These are phyloP conservation scores for Pygoscelis adeliae DNA, from an alignment of 2,113 vertebrate genomes.

Conservation along the genomic window DNA sequence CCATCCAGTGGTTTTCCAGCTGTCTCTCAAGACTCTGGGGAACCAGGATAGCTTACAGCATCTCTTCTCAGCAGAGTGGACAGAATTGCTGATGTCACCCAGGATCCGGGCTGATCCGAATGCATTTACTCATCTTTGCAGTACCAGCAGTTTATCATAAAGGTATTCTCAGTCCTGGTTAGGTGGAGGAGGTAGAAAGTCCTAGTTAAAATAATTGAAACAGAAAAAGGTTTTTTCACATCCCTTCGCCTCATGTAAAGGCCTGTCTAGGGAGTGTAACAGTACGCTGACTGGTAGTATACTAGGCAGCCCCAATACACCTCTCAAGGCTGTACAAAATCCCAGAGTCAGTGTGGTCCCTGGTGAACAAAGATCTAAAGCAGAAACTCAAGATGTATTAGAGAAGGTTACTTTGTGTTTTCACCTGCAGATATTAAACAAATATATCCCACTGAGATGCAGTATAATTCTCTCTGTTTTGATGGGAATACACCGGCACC, in stretches of 20 bases:
- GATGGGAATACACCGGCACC: neutral
- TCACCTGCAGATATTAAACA: neutral
- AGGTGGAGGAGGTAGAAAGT: neutral
- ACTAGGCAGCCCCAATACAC: neutral
- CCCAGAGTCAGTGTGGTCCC: neutral
- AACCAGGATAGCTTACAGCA: neutral
- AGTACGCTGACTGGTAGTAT: neutral
- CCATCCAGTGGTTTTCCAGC: neutral
- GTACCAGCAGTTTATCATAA: neutral
- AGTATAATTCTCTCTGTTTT: neutral
- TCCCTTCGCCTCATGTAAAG: neutral
- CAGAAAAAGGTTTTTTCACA: neutral
- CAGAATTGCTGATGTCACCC: neutral
- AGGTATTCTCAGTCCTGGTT: neutral
- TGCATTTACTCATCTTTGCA: conserved; percentile 17
- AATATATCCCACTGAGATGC: neutral
- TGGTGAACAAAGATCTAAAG: neutral
- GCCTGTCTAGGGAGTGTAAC: neutral
- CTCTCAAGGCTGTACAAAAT: neutral
- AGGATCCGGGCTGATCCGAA: neutral
- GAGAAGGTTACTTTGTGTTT: neutral
- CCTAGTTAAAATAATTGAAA: neutral
- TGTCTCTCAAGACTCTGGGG: neutral
- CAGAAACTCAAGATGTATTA: neutral
- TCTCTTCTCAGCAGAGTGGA: neutral